Evolutionary conservation across 2,113 vertebrate species (phyloP).

Genomic region (Benitochromis conjunctus): DNA sequence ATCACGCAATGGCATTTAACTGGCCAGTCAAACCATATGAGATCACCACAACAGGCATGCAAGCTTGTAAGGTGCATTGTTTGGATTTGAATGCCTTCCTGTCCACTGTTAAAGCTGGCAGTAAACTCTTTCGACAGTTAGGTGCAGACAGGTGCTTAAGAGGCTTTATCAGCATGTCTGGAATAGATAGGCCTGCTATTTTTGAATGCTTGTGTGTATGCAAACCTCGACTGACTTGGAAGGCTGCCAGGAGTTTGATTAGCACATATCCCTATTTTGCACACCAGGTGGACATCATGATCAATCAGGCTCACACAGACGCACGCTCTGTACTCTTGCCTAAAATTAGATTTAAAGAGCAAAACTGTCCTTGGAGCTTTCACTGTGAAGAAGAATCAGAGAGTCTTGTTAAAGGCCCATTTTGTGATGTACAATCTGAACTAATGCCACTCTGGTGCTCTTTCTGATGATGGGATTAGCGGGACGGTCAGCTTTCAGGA

Average conservation of each 20-base stretch:
- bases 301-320: conserved; percentile 29
- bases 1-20: not conserved
- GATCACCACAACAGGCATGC: not conserved
- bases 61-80: not conserved
- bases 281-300: conserved; percentile 27
- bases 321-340: not conserved
- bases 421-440: conserved; percentile 21
- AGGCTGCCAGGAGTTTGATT: conserved; percentile 41
- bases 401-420: not conserved
- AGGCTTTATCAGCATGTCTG: conserved; percentile 61
- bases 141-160: conserved; percentile 63
- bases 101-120: not conserved
- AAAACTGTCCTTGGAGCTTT: not conserved
- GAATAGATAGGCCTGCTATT: conserved; percentile 30
- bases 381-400: not conserved
- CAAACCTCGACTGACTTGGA: conserved; percentile 23
- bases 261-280: conserved; percentile 29
- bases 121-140: conserved; percentile 42
- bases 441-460: not conserved
- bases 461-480: conserved; percentile 6
- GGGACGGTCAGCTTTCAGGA: not conserved
- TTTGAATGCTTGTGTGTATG: conserved; percentile 12
- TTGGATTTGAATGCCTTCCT: not conserved
- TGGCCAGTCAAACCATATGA: not conserved
- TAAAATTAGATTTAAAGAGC: not conserved